phyloP scores from a whole-genome alignment of 2,888 invertebrate genomes.

The Plagiodera versicolora region DNA sequence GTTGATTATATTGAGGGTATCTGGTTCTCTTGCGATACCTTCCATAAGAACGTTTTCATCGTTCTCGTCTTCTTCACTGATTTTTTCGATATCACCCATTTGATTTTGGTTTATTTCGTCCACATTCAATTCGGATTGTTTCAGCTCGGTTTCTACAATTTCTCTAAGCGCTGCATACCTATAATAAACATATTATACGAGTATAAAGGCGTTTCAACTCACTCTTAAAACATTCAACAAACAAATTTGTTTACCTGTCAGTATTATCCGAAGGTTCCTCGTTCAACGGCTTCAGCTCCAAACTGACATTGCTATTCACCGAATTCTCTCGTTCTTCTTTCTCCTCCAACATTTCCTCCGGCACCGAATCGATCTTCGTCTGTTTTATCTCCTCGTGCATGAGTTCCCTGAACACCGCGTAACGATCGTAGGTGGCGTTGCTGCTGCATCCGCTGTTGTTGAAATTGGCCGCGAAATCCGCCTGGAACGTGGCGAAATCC shows the following conservation, averaged over 20 bases:
- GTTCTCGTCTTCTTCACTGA: slow-evolving; percentile 39
- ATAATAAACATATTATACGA: too few relatives aligned
- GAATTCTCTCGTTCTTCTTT: slow-evolving; percentile 31
- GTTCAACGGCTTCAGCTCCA: slow-evolving; percentile 31
- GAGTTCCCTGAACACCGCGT: slow-evolving; percentile 83
- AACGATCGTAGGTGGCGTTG: slow-evolving; percentile 67
- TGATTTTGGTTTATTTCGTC: slow-evolving; percentile 57
- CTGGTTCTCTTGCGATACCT: slow-evolving; percentile 30
- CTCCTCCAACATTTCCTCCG: slow-evolving; percentile 44
- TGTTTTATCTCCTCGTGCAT: slow-evolving; percentile 76
- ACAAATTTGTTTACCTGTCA: slow-evolving; percentile 39
- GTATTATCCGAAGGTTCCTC: slow-evolving; percentile 37
- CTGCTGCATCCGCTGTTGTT: slow-evolving; percentile 58
- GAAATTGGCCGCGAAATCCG: slow-evolving; percentile 69
- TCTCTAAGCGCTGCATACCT: slow-evolving; percentile 78
- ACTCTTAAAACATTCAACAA: too few relatives aligned
- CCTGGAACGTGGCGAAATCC: slow-evolving; percentile 63
- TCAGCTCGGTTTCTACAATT: slow-evolving; percentile 63
- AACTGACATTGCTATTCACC: slow-evolving; percentile 31
- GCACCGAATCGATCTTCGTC: slow-evolving; percentile 51
- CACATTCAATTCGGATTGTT: slow-evolving; percentile 51
- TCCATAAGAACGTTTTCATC: slow-evolving; percentile 29
- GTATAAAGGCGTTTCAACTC: too few relatives aligned
- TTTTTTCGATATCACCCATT: slow-evolving; percentile 58
- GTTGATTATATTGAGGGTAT: slow-evolving; percentile 33